phyloP scores from a whole-genome alignment of 2,797 vertebrate species.

The Anolis apletophallus region DNA sequence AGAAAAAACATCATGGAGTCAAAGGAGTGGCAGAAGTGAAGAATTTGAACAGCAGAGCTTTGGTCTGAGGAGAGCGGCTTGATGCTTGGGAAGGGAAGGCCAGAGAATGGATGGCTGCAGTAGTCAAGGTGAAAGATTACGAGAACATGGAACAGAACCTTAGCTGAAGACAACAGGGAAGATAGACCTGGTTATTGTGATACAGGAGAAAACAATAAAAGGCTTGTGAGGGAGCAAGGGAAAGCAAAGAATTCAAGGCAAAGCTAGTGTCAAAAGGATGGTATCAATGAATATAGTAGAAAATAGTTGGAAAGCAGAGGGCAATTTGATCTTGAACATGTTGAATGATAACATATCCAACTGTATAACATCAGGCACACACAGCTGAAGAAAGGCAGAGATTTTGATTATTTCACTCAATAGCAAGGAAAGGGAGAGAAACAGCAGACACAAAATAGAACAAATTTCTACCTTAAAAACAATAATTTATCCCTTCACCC shows the following conservation, averaged over 20 bases:
- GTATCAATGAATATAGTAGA: background rate
- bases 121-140: background rate
- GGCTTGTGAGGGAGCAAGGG: background rate
- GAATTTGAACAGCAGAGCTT: background rate
- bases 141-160: background rate
- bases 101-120: background rate
- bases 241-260: background rate
- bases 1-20: background rate
- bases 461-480: background rate
- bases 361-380: background rate
- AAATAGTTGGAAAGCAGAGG: background rate
- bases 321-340: background rate
- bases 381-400: background rate
- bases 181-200: background rate
- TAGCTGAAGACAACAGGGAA: background rate
- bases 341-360: background rate
- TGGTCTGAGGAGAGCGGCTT: background rate
- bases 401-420: background rate
- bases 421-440: background rate
- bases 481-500: constrained; percentile 43
- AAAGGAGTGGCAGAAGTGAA: background rate
- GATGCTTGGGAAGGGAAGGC: background rate
- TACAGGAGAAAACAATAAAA: background rate
- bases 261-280: background rate
- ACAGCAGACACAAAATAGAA: background rate